Base-by-base conservation (phyloP, 2,888 invertebrate genomes). In the Cepaea hortensis region DNA sequence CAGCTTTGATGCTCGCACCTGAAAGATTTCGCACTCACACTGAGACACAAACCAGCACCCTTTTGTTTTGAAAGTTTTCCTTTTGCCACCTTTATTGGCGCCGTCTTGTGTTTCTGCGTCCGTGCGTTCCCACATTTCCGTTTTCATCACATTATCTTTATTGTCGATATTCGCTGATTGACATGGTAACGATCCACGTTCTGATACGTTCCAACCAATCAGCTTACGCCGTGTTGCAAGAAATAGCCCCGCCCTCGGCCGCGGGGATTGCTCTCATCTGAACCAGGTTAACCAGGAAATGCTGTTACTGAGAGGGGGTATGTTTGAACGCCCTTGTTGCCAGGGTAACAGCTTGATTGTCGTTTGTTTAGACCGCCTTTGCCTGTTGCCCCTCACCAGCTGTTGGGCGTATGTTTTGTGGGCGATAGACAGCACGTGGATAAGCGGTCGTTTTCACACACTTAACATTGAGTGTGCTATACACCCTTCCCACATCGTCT, bases 321-420 rank as follows among this genome's bases (percentile, higher is more conserved):
- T 50, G 76, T 13, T 61, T 3, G 4, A 61, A 48, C 55, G 61
- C n/a, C 46, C 23, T 11, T n/a, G 61, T 79, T 61, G 77, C 61
- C 13, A 79, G 55, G 77, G 77, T 13, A 79, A 79, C 77, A 61
- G 61, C n/a, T 79, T 79, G 55, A 79, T 79, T 15, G 61, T n/a
- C 55, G 55, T 79, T 61, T 15, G 3, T 23, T 61, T 55, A 7
- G 61, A 61, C 55, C 55, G n/a, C 55, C 55, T 20, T 55, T 61
- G 77, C 13, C 61, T 79, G 61, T 61, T 77, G 61, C 55, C 5
- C 6, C 2, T 23, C 23, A 3, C 55, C 77, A 61, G 77, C 23
- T 23, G 77, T 23, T 61, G 11, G 13, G 23, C 11, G 61, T 55
- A n/a, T 79, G 55, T 11, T 23, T 23, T 23, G 77, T 18, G 55